phyloP scores from a whole-genome alignment of 2,113 vertebrate genomes.

The Neoarius graeffei region DNA sequence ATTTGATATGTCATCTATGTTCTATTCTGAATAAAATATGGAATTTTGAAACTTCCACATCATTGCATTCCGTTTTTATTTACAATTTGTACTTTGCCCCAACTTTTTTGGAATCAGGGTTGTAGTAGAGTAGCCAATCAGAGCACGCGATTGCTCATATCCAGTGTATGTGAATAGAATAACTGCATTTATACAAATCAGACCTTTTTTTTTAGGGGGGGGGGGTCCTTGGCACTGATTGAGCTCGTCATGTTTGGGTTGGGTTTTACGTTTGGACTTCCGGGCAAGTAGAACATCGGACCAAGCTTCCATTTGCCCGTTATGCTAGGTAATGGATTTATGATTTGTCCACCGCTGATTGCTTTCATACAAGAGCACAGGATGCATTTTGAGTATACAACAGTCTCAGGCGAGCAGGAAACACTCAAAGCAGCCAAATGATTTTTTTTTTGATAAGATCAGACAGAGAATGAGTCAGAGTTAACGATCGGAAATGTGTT shows the following conservation, averaged over 20 bases:
- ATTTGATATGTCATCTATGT: too few relatives aligned
- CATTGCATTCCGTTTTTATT: too few relatives aligned
- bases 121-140: too few relatives aligned
- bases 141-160: too few relatives aligned
- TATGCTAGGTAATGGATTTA: neutral
- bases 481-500: slow-evolving; percentile 64
- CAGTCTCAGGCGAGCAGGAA: slow-evolving; percentile 58
- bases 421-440: slow-evolving; percentile 53
- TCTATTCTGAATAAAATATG: too few relatives aligned
- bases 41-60: too few relatives aligned
- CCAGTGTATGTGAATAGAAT: too few relatives aligned
- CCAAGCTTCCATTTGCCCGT: neutral
- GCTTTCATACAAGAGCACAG: slow-evolving; percentile 31
- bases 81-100: too few relatives aligned
- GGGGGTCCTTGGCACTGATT: too few relatives aligned
- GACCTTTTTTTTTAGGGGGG: too few relatives aligned
- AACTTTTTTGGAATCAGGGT: too few relatives aligned
- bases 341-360: neutral
- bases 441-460: slow-evolving; percentile 60
- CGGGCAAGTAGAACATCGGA: neutral
- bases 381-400: slow-evolving; percentile 37
- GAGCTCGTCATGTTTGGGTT: neutral
- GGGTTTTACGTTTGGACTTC: neutral
- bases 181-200: too few relatives aligned
- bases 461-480: slow-evolving; percentile 61